phyloP scores from a whole-genome alignment of 2,888 invertebrate species.

The Volucella zonaria region DNA sequence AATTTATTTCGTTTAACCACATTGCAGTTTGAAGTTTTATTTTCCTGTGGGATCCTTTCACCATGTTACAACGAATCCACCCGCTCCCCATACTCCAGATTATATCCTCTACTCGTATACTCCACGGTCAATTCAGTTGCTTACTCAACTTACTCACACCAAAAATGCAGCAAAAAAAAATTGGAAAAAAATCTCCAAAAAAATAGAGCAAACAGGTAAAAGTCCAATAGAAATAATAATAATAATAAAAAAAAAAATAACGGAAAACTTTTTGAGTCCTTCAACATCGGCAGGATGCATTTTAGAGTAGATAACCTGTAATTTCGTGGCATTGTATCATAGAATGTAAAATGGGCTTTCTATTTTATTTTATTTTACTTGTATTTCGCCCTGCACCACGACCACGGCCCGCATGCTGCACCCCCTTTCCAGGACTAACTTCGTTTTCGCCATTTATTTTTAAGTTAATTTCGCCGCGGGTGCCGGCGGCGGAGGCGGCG shows the following conservation, averaged over 20 bases:
- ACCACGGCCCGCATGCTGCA: too few species aligned
- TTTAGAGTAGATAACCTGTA: slow-evolving; percentile 64
- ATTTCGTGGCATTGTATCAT: slow-evolving; percentile 55
- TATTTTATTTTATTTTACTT: slow-evolving; percentile 27
- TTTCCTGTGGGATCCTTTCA: slow-evolving; percentile 44
- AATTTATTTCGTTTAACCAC: slow-evolving; percentile 65
- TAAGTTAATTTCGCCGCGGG: slow-evolving; percentile 53
- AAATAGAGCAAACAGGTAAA: slow-evolving; percentile 30
- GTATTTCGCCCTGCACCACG: too few species aligned
- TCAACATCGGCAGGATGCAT: slow-evolving; percentile 59
- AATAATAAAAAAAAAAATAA: slow-evolving; percentile 1
- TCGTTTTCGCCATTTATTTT: slow-evolving; percentile 63
- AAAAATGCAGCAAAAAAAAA: slow-evolving; percentile 13
- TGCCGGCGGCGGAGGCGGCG: too few species aligned
- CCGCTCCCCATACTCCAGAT: background rate
- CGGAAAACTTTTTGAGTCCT: slow-evolving; percentile 38
- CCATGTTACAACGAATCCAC: slow-evolving; percentile 21
- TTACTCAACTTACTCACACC: slow-evolving; percentile 21
- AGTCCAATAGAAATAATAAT: slow-evolving; percentile 2
- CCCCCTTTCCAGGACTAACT: slow-evolving; percentile 33
- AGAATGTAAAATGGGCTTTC: slow-evolving; percentile 34
- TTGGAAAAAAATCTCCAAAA: background rate
- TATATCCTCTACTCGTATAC: background rate
- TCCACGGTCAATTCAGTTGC: slow-evolving; percentile 51
- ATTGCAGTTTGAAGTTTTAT: slow-evolving; percentile 64